Evolutionary conservation across 2,888 invertebrate genomes (phyloP).

Genomic region (Drosophila falleni): DNA sequence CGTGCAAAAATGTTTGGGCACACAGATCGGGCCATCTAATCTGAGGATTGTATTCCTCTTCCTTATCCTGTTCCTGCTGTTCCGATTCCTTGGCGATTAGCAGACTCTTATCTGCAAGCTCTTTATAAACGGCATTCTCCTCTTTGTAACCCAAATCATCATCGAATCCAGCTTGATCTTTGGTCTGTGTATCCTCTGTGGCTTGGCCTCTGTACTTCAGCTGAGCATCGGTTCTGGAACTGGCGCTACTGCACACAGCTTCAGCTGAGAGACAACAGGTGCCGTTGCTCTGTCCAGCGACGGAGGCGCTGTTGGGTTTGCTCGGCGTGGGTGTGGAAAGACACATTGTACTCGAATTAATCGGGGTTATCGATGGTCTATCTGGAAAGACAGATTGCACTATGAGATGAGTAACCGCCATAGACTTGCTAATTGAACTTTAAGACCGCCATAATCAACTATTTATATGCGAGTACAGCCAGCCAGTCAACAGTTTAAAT

Average conservation of each 20-base stretch:
- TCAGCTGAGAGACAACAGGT: conserved; percentile 40
- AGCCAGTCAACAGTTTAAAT: conserved; percentile 21
- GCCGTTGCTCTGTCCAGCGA: conserved; percentile 26
- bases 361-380: conserved; percentile 13
- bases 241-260: conserved; percentile 31
- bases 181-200: conserved; percentile 58
- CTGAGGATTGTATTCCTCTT: conserved; percentile 86
- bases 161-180: conserved; percentile 46
- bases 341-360: conserved; percentile 66
- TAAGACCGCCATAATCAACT: conserved; percentile 38
- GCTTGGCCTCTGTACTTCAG: conserved; percentile 57
- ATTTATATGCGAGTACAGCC: conserved; percentile 19
- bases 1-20: conserved; percentile 90
- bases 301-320: conserved; percentile 28
- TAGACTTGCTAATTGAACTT: conserved; percentile 59
- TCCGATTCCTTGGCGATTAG: conserved; percentile 26
- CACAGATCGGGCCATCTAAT: conserved; percentile 91
- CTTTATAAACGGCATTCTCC: conserved; percentile 82
- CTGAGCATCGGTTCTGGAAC: conserved; percentile 19
- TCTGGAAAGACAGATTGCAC: conserved; percentile 27
- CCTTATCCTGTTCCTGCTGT: conserved; percentile 21
- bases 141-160: conserved; percentile 79
- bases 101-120: conserved; percentile 29
- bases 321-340: conserved; percentile 73
- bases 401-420: conserved; percentile 40